phyloP scores from a whole-genome alignment of 2,888 invertebrate species.

The Steinernema carpocapsae region DNA sequence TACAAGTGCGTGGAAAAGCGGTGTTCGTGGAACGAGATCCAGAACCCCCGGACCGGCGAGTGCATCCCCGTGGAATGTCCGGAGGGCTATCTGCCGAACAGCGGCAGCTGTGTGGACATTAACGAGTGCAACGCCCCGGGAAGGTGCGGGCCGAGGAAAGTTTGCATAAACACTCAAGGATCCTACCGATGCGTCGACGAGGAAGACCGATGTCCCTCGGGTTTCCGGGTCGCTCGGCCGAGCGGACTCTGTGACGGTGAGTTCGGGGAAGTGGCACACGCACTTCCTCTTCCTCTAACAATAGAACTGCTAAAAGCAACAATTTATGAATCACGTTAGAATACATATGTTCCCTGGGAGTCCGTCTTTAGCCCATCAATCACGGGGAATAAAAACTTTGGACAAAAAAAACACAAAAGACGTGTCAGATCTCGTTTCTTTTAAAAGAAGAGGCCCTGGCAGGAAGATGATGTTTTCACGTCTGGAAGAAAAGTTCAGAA shows the following conservation, averaged over 20 bases:
- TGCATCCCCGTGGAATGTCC: slow-evolving; percentile 71
- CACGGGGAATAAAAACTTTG: no score
- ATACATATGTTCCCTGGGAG: no score
- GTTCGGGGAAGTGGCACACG: background rate
- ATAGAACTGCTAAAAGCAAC: background rate
- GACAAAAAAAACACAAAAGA: no score
- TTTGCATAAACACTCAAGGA: slow-evolving; percentile 83
- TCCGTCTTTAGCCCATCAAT: slow-evolving; percentile 1
- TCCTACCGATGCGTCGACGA: slow-evolving; percentile 70
- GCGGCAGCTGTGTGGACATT: slow-evolving; percentile 74
- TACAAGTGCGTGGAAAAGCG: slow-evolving; percentile 79
- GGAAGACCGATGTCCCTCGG: slow-evolving; percentile 69
- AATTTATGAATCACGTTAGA: slow-evolving; percentile 1
- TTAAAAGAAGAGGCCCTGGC: no score
- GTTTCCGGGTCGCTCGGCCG: slow-evolving; percentile 68
- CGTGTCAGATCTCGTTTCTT: no score
- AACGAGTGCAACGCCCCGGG: slow-evolving; percentile 78
- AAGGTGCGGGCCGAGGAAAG: slow-evolving; percentile 79
- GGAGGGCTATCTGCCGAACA: slow-evolving; percentile 70
- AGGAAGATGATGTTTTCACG: no score
- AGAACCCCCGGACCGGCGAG: slow-evolving; percentile 70
- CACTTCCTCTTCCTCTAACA: background rate
- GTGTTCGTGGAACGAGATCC: slow-evolving; percentile 70
- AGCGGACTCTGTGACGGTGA: slow-evolving; percentile 69
- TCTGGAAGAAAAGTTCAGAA: no score